Conservation (phyloP, 2,113 vertebrate species). For the Triplophysa rosa region DNA sequence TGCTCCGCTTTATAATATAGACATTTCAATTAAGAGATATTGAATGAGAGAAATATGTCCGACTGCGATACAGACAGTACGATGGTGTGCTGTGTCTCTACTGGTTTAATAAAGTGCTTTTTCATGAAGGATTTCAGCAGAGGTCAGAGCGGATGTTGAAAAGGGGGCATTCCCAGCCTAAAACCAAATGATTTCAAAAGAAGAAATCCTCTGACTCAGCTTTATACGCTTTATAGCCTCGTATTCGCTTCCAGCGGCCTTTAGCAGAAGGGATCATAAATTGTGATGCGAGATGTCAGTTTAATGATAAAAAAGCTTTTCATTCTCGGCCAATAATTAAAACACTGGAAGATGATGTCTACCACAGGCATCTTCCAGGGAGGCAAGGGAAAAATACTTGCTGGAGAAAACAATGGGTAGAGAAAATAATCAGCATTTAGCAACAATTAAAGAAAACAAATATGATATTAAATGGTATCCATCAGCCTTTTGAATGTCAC, state of each 20-base stretch:
- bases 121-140: neutral
- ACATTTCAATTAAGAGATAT: neutral
- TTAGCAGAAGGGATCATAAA: neutral
- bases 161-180: conserved; percentile 18
- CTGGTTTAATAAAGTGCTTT: neutral
- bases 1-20: conserved; percentile 23
- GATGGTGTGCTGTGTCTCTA: conserved; percentile 2
- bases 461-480: too few species aligned
- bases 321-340: neutral
- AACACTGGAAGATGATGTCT: neutral
- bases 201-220: conserved; percentile 17
- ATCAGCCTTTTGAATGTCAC: too few species aligned
- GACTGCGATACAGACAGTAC: neutral
- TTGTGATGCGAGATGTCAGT: conserved; percentile 8
- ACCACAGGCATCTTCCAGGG: neutral
- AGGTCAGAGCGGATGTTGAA: neutral
- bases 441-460: neutral
- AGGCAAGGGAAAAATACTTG: neutral
- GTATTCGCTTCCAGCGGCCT: neutral
- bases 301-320: conserved; percentile 25
- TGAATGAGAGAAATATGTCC: neutral
- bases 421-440: neutral
- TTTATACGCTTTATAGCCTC: neutral
- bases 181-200: conserved; percentile 4
- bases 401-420: neutral